Conservation (phyloP, 2,113 vertebrate species). For the Ginglymostoma cirratum region DNA sequence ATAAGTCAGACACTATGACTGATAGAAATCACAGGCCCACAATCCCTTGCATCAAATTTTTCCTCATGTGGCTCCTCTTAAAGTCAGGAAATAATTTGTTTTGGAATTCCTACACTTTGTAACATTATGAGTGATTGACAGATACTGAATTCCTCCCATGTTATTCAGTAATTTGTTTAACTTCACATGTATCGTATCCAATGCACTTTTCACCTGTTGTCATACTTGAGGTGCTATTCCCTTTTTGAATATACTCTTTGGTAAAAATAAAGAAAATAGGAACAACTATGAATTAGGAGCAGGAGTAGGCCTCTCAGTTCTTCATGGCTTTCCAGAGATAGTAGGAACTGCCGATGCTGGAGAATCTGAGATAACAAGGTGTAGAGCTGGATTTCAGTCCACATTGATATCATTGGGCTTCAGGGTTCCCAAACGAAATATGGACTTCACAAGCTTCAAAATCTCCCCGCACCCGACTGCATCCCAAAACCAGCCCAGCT, state of each 20-base stretch:
- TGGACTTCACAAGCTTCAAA: too few relatives aligned
- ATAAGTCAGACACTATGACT: too few relatives aligned
- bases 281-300: too few relatives aligned
- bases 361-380: too few relatives aligned
- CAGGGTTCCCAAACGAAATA: too few relatives aligned
- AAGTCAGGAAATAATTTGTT: slow-evolving; percentile 21
- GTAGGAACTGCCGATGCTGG: too few relatives aligned
- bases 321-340: too few relatives aligned
- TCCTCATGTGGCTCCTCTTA: slow-evolving; percentile 15
- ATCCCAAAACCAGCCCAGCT: too few relatives aligned
- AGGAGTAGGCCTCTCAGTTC: too few relatives aligned
- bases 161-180: background rate
- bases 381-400: too few relatives aligned
- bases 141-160: background rate
- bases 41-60: slow-evolving; percentile 53
- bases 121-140: background rate
- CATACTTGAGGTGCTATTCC: background rate
- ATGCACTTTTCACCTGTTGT: background rate
- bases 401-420: too few relatives aligned
- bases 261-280: background rate
- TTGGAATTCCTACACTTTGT: background rate
- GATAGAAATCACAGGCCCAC: slow-evolving; percentile 54
- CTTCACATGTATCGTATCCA: background rate
- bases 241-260: background rate
- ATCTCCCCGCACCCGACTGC: too few relatives aligned